Evolutionary conservation across 2,113 vertebrate genomes (phyloP).

Genomic region (Amia ocellicauda): DNA sequence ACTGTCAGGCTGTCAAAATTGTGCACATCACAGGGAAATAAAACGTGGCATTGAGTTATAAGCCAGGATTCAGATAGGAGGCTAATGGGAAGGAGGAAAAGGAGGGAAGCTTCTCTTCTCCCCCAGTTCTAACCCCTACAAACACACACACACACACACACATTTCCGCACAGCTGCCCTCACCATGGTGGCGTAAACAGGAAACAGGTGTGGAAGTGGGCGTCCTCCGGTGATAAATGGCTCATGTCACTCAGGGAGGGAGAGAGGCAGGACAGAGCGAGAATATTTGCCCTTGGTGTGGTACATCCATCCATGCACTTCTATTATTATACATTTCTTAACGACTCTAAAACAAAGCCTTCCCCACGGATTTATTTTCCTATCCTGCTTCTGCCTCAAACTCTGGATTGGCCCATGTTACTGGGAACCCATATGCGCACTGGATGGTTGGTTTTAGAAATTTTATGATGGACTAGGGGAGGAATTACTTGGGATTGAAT

Average conservation of each 20-base stretch:
- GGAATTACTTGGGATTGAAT: too few species aligned
- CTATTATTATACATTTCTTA: constrained; percentile 63
- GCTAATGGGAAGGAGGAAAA: too few species aligned
- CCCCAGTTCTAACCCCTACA: neutral
- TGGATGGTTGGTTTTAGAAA: too few species aligned
- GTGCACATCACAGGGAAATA: too few species aligned
- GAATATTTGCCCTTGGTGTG: constrained; percentile 63
- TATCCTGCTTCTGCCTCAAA: too few species aligned
- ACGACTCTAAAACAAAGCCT: too few species aligned
- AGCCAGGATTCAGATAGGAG: too few species aligned
- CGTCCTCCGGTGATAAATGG: constrained; percentile 49
- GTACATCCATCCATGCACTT: constrained; percentile 56
- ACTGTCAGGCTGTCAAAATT: too few species aligned
- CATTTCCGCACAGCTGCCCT: constrained; percentile 28
- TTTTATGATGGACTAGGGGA: too few species aligned
- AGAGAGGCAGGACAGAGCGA: constrained; percentile 59
- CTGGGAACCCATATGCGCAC: constrained; percentile 32
- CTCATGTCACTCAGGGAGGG: constrained; percentile 43
- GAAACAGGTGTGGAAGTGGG: constrained; percentile 46
- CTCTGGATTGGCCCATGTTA: constrained; percentile 20
- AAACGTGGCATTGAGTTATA: too few species aligned
- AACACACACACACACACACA: constrained; percentile 18
- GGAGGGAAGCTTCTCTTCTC: neutral
- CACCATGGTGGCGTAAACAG: neutral
- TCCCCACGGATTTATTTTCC: too few species aligned